These are phyloP conservation scores for Danio tinwini DNA, from an alignment of 2,797 vertebrate species.

Conservation along the genomic window DNA sequence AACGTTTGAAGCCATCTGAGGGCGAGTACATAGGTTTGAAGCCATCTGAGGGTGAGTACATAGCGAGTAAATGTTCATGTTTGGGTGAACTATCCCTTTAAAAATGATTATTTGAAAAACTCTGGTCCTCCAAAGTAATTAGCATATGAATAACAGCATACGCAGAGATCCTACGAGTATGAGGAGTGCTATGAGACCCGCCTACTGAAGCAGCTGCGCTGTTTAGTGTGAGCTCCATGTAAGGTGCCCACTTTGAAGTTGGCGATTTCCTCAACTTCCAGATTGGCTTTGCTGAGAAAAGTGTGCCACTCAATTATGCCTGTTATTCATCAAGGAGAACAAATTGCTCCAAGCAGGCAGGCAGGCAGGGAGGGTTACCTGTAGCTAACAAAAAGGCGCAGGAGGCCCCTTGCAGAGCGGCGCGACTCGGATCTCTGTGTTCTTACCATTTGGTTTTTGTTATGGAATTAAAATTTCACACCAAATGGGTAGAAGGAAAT, in stretches of 20 bases:
- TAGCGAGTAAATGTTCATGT: too few species aligned
- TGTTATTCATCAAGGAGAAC: slow-evolving; percentile 57
- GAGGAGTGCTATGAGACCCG: slow-evolving; percentile 15
- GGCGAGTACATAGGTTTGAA: too few species aligned
- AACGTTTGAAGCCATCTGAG: too few species aligned
- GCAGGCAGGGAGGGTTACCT: slow-evolving; percentile 51
- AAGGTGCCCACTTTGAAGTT: slow-evolving; percentile 47
- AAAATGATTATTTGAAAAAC: neutral
- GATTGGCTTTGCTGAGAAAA: slow-evolving; percentile 41
- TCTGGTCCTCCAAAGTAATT: slow-evolving; percentile 11
- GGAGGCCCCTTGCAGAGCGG: slow-evolving; percentile 39
- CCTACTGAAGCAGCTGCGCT: neutral
- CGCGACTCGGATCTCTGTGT: slow-evolving; percentile 46
- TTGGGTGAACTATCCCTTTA: too few species aligned
- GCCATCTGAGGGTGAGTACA: too few species aligned
- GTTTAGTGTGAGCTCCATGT: slow-evolving; percentile 33
- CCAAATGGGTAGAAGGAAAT: slow-evolving; percentile 64
- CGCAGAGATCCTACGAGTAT: neutral
- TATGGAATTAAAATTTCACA: slow-evolving; percentile 67
- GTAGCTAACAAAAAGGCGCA: slow-evolving; percentile 52
- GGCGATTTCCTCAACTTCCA: slow-evolving; percentile 42
- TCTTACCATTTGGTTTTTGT: slow-evolving; percentile 63
- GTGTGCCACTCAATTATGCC: slow-evolving; percentile 56
- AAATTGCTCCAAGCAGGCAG: slow-evolving; percentile 54
- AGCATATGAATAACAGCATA: slow-evolving; percentile 33